Evolutionary conservation across 2,113 vertebrate species (phyloP).

Genomic region (Genyomyrus donnyi): DNA sequence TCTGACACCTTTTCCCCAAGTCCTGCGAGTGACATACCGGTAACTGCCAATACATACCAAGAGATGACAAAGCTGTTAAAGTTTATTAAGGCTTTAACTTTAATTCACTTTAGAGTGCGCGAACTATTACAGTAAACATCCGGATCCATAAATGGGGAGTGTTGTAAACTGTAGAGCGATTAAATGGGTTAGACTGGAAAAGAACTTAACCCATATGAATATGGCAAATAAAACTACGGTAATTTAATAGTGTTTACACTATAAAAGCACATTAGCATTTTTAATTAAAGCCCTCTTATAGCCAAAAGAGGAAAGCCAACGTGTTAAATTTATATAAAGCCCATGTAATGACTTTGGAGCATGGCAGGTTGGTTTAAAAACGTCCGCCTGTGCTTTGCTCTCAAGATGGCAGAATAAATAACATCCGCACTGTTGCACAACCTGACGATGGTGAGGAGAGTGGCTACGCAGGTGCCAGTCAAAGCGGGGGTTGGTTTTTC

Average conservation of each 20-base stretch:
- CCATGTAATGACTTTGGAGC: background rate
- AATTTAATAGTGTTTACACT: background rate
- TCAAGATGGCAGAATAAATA: background rate
- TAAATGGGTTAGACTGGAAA: background rate
- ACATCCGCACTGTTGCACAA: background rate
- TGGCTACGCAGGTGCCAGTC: background rate
- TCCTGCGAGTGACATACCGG: background rate
- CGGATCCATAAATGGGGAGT: background rate
- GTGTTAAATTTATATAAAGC: background rate
- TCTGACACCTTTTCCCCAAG: background rate
- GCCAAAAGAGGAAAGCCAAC: background rate
- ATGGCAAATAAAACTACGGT: background rate
- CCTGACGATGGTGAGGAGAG: background rate
- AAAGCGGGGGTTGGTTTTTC: background rate
- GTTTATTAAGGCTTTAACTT: background rate
- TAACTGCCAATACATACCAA: background rate
- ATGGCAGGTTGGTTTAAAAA: background rate
- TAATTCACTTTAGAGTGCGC: background rate
- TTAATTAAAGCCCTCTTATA: background rate
- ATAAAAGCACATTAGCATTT: background rate
- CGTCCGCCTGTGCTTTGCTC: background rate
- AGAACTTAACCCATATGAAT: background rate
- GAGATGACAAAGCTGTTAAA: background rate
- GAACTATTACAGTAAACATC: slow-evolving; percentile 6
- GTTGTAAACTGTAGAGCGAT: background rate